Evolutionary conservation across 2,888 invertebrate genomes (phyloP).

Genomic region (Branchinecta sandiegonensis): DNA sequence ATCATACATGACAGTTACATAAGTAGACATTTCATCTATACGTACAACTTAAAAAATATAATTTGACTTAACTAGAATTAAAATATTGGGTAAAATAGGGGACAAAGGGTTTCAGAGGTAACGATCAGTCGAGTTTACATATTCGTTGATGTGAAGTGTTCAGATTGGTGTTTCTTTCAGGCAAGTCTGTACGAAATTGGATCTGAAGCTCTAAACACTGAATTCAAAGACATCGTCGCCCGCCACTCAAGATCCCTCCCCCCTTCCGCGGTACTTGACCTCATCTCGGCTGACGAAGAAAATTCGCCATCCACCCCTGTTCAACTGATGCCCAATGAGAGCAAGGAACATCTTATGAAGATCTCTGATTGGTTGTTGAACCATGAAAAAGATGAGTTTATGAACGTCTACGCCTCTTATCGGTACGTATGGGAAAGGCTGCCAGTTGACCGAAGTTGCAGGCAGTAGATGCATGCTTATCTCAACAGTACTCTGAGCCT

Average conservation of each 20-base stretch:
- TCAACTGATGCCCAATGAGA: slow-evolving; percentile 52
- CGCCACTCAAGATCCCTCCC: slow-evolving; percentile 73
- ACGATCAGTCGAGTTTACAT: no score
- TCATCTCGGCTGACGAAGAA: slow-evolving; percentile 75
- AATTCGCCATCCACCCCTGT: slow-evolving; percentile 36
- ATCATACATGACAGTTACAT: no score
- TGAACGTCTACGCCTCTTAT: slow-evolving; percentile 43
- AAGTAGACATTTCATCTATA: no score
- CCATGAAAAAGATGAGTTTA: slow-evolving; percentile 54
- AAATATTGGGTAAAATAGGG: no score
- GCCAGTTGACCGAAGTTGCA: no score
- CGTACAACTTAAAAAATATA: no score
- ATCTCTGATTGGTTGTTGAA: slow-evolving; percentile 75
- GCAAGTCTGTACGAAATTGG: slow-evolving; percentile 63
- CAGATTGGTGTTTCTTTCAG: slow-evolving; percentile 35
- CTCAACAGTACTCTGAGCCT: no score
- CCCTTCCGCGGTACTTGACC: slow-evolving; percentile 71
- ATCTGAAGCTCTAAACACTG: slow-evolving; percentile 65
- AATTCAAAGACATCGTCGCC: slow-evolving; percentile 70
- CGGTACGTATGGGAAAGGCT: slow-evolving; percentile 29
- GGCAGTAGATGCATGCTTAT: no score
- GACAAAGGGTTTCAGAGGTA: no score
- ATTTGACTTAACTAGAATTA: no score
- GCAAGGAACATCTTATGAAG: slow-evolving; percentile 53
- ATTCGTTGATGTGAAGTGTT: background rate